A percentile compares a stretch with the other conserved stretches of the same genome.
Evolutionary conservation across 1,140 invertebrate species (phyloP).

Genomic region (Micrasema longulum): DNA sequence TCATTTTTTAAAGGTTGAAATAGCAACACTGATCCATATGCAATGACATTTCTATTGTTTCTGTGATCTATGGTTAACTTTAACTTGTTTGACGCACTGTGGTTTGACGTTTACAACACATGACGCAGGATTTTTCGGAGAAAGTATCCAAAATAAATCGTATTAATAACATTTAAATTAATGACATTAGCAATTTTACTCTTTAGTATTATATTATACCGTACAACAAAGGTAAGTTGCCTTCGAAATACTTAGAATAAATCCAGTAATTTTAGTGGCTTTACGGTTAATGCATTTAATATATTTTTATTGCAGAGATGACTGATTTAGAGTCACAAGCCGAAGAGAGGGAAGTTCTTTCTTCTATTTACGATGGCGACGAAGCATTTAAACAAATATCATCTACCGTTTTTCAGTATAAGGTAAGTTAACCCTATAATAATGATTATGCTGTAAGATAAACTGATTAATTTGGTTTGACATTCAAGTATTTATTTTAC

Average conservation of each 20-base stretch:
- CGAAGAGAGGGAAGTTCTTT: slow-evolving; percentile 91
- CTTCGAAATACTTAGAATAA: too few species aligned
- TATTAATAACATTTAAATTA: slow-evolving; percentile 4
- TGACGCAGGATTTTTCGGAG: not conserved
- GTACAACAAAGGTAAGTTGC: slow-evolving; percentile 18
- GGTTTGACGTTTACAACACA: too few species aligned
- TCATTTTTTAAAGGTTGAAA: too few species aligned
- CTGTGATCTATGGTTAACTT: too few species aligned
- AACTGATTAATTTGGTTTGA: too few species aligned
- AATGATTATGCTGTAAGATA: too few species aligned
- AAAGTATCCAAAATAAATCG: not conserved
- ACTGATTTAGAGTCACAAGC: slow-evolving; percentile 76
- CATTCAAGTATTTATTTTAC: slow-evolving; percentile 58
- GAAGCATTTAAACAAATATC: slow-evolving; percentile 85
- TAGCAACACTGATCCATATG: too few species aligned
- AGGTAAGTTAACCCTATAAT: slow-evolving; percentile 78
- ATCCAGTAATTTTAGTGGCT: too few species aligned
- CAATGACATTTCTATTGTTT: too few species aligned
- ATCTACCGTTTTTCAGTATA: slow-evolving; percentile 87
- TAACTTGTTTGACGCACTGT: too few species aligned
- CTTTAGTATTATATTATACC: not conserved
- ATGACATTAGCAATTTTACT: too few species aligned
- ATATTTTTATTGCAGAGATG: slow-evolving; percentile 42
- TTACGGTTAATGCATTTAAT: slow-evolving; percentile 13
- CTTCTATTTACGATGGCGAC: slow-evolving; percentile 96